Evolutionary conservation across 2,113 vertebrate species (phyloP), one percentile per base, ranked within the genome.

Genomic region (Conger conger): DNA sequence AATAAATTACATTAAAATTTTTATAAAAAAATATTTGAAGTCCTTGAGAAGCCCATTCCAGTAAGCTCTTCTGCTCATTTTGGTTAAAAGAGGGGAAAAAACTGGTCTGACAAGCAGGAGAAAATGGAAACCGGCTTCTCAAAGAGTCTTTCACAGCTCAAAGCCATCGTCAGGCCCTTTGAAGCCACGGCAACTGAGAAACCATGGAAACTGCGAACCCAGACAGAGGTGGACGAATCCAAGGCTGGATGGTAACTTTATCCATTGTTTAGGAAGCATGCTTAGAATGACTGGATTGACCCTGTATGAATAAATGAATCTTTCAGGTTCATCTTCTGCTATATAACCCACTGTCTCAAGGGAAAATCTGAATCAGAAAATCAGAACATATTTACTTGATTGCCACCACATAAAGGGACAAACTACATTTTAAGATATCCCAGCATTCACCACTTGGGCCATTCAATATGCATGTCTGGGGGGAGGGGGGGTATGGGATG

Each of bases 171-270:
- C 89, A 88, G 88, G 90, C 88, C 85, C 89, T 90, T 54, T 90
- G 88, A 86, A 92, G 89, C 86, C 86, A 86, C 84, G 83, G 87
- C 87, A 92, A 91, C 91, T 88, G 90, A 84, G 85, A 87, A 82
- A 87, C 85, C 88, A 87, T 85, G 89, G 89, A 83, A 87, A 88
- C 88, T 42, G 37, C 40, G 83, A 86, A 80, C 88, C 38, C 1
- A 87, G 88, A 87, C 85, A 78, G 80, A 84, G 80, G 81, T 85
- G 53, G 81, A 88, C 53, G 35, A 80, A 84, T 79, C 53, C 63
- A 80, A 50, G 50, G 53, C 80, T 60, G 76, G 82, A 86, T 83
- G 76, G 85, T 86, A 86, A 85, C 86, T 60, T 40, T 54, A 86
- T 86, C 63, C 42, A 42, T 5, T 17, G 33, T 54, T 86, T 17